Evolutionary conservation across 2,888 invertebrate species (phyloP).

Genomic region (Protodeltote pygarga): DNA sequence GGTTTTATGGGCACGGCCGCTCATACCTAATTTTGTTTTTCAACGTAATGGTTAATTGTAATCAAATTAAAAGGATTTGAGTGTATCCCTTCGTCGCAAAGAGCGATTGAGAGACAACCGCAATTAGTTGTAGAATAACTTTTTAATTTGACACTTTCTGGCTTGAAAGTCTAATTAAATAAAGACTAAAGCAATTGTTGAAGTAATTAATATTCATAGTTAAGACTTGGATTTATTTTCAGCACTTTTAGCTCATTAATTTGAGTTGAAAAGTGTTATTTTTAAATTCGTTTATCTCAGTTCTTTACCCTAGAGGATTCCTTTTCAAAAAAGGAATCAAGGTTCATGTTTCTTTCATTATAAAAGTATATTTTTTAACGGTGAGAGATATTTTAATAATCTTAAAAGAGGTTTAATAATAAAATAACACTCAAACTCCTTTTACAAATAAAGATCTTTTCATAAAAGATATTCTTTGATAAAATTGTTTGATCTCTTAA

Average conservation of each 20-base stretch:
- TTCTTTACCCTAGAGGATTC: constrained; percentile 19
- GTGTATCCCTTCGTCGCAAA: constrained; percentile 14
- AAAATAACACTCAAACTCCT: constrained; percentile 2
- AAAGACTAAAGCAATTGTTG: constrained; percentile 34
- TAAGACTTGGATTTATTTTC: constrained; percentile 28
- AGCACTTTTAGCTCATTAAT: constrained; percentile 28
- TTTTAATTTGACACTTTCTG: constrained; percentile 36
- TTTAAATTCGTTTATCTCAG: constrained; percentile 30
- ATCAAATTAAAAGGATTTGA: constrained; percentile 19
- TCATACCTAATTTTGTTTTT: constrained; percentile 13
- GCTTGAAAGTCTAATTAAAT: constrained; percentile 40
- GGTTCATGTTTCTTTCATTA: constrained; percentile 25
- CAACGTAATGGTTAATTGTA: constrained; percentile 7
- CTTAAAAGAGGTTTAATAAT: background rate
- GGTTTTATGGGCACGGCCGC: constrained; percentile 14
- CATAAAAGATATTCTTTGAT: no score
- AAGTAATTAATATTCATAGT: constrained; percentile 46
- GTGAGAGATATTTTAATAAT: constrained; percentile 25
- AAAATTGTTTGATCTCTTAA: no score
- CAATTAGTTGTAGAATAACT: constrained; percentile 35
- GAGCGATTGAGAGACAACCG: constrained; percentile 21
- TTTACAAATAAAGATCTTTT: background rate
- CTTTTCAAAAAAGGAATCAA: constrained; percentile 15
- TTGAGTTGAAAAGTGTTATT: constrained; percentile 29
- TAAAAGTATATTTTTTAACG: constrained; percentile 20